phyloP scores from a whole-genome alignment of 2,888 invertebrate genomes.

The Tipula helvola region DNA sequence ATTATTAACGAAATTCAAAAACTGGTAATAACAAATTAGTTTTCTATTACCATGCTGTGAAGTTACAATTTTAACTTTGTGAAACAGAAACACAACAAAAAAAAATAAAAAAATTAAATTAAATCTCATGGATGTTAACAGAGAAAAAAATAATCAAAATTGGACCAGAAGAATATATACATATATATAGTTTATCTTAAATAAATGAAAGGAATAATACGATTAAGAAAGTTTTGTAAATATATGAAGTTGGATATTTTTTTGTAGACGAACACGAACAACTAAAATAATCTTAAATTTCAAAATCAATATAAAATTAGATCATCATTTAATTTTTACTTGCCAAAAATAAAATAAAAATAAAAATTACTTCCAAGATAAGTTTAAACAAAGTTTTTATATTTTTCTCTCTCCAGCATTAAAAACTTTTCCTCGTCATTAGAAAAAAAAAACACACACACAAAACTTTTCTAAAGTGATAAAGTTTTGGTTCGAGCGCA shows the following conservation, averaged over 20 bases:
- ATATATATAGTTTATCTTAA: not conserved
- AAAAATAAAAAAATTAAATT: too few species aligned
- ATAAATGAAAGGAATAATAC: not conserved
- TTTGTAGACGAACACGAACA: not conserved
- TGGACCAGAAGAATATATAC: not conserved
- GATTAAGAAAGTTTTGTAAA: not conserved
- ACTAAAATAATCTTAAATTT: not conserved
- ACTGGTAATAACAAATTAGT: not conserved
- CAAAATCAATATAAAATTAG: not conserved
- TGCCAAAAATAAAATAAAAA: not conserved
- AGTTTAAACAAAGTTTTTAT: not conserved
- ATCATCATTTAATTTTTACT: not conserved
- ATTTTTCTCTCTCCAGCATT: not conserved
- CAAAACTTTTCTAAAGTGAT: not conserved
- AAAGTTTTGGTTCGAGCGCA: not conserved
- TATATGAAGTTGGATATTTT: not conserved
- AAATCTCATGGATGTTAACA: not conserved
- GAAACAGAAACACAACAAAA: not conserved
- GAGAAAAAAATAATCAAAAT: not conserved
- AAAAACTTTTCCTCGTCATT: not conserved
- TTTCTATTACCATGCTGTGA: not conserved
- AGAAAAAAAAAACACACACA: not conserved
- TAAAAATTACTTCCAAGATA: not conserved
- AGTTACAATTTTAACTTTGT: not conserved
- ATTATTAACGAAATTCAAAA: not conserved